A percentile compares a stretch with the other conserved stretches of the same genome.
Conservation (phyloP, 2,888 invertebrate genomes). For the Cryptophagus acutangulus region DNA sequence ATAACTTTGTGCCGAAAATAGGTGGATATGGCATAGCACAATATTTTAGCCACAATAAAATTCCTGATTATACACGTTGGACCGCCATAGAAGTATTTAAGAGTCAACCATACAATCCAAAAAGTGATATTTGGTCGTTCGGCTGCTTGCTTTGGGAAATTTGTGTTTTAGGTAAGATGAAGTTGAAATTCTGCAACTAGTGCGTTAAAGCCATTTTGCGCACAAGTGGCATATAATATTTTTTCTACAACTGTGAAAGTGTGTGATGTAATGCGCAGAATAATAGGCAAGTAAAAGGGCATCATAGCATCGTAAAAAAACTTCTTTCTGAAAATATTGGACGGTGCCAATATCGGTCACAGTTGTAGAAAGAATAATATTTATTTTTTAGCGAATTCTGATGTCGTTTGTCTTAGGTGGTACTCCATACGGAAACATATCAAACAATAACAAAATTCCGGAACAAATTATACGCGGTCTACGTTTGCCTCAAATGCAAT, state of each 20-base stretch:
- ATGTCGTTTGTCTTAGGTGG: constrained; percentile 50
- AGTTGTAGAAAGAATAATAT: too few species aligned
- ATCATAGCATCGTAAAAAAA: too few species aligned
- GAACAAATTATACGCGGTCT: constrained; percentile 65
- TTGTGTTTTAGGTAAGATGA: constrained; percentile 64
- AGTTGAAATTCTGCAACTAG: too few species aligned
- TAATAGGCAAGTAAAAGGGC: too few species aligned
- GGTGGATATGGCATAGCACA: constrained; percentile 71
- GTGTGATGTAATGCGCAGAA: too few species aligned
- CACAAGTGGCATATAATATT: too few species aligned
- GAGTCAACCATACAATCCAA: constrained; percentile 61
- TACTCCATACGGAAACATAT: constrained; percentile 70
- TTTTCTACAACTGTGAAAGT: too few species aligned
- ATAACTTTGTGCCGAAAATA: constrained; percentile 65
- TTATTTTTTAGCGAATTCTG: not conserved
- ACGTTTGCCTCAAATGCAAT: constrained; percentile 67
- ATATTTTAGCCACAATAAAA: constrained; percentile 58
- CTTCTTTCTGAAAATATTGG: too few species aligned
- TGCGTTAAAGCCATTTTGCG: too few species aligned
- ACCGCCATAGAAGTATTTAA: constrained; percentile 72
- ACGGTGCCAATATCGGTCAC: too few species aligned
- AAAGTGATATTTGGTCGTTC: constrained; percentile 80
- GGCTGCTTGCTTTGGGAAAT: constrained; percentile 81
- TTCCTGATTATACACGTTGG: constrained; percentile 74
- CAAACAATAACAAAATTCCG: constrained; percentile 61